Evolutionary conservation across 2,113 vertebrate genomes (phyloP), one percentile per base, ranked within the genome.

Genomic region (Erpornis zantholeuca): DNA sequence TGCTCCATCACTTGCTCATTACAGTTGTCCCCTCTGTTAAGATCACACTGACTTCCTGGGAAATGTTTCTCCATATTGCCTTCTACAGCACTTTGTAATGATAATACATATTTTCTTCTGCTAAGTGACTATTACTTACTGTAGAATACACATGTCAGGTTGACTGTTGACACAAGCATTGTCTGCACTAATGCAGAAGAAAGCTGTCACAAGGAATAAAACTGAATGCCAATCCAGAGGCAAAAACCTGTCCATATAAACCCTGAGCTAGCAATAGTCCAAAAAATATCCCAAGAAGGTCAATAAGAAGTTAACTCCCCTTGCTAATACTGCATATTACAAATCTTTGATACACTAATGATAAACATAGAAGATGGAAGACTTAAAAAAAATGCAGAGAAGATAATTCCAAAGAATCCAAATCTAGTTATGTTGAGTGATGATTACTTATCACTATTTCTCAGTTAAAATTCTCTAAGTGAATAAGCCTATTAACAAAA

Each of bases 131-230:
- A 96, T 97, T 97, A 96, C 16, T 97, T 95, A 97, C 96, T 91
- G 93, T 91, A 96, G 94, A 97, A 95, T 91, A 93, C 95, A 97
- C 97, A 96, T 75, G 96, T 97, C 97, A 97, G 77, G 84, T 96
- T 96, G 53, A 85, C 93, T 96, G 80, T 90, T 97, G 95, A 93
- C 84, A 96, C 70, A 91, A 94, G 56, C 80, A 49, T 86, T 93
- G 78, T 78, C 80, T 86, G 91, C 91, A 66, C 65, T 94, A 97
- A 95, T 87, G 96, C 90, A 97, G 93, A 97, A 97, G 93, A 95
- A 97, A 97, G 36, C 88, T 97, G 97, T 97, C 97, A 96, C 70
- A 71, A 88, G 86, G 87, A 96, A 97, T 97, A 95, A 96, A 96
- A 93, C 70, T 40, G 70, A 95, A 91, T 91, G 95, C 49, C 92